phyloP scores from a whole-genome alignment of 2,888 invertebrate species.

The Pomacea canaliculata region DNA sequence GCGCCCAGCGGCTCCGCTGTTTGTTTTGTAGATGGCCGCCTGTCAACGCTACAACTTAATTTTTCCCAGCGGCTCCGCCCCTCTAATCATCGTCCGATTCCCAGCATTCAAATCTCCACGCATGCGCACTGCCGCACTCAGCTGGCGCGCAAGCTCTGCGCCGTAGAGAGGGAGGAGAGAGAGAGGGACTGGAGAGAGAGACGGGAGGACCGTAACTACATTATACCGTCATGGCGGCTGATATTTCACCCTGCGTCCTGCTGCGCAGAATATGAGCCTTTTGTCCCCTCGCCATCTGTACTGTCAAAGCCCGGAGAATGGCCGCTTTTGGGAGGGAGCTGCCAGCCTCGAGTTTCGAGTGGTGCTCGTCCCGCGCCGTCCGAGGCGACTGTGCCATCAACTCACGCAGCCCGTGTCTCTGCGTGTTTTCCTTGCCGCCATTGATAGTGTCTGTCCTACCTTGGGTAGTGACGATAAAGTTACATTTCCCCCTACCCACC shows the following conservation, averaged over 20 bases:
- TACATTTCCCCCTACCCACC: not conserved
- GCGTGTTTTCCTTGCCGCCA: not conserved
- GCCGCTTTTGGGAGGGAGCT: not conserved
- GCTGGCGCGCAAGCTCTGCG: slow-evolving; percentile 10
- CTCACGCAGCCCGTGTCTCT: not conserved
- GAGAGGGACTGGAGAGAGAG: not conserved
- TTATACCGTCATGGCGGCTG: slow-evolving; percentile 26
- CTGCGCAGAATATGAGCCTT: slow-evolving; percentile 27
- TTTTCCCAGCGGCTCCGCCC: slow-evolving; percentile 21
- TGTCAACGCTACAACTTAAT: slow-evolving; percentile 30
- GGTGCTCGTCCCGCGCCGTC: not conserved
- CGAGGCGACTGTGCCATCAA: no score
- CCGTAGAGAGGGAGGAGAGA: no score
- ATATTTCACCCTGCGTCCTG: slow-evolving; percentile 25
- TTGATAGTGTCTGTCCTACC: not conserved
- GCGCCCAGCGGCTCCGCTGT: slow-evolving; percentile 6
- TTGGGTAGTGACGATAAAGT: not conserved
- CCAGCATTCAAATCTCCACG: slow-evolving; percentile 19
- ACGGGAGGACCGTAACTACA: slow-evolving; percentile 18
- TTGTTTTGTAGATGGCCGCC: slow-evolving; percentile 24
- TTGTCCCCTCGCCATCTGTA: slow-evolving; percentile 26
- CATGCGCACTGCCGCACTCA: slow-evolving; percentile 19
- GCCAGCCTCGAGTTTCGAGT: not conserved
- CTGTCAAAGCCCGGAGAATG: slow-evolving; percentile 26
- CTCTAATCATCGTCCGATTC: slow-evolving; percentile 24